Conservation (phyloP, 2,113 vertebrate species). For the Urocitellus parryii region DNA sequence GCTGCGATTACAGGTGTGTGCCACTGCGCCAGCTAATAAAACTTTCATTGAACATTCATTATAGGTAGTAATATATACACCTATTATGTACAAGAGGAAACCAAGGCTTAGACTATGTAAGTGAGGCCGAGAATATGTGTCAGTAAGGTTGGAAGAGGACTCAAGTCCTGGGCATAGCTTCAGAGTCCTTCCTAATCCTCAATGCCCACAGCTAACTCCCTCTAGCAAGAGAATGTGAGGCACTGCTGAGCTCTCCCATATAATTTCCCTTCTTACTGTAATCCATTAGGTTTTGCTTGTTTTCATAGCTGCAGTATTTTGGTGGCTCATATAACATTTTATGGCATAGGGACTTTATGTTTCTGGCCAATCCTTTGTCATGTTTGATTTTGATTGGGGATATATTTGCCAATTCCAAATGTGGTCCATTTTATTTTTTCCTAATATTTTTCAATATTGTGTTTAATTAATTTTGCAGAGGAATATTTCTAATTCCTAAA, state of each 20-base stretch:
- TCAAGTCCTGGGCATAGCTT: fast-evolving
- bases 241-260: fast-evolving
- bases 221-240: background rate
- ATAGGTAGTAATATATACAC: background rate
- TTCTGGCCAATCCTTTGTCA: background rate
- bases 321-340: background rate
- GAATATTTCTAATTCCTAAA: background rate
- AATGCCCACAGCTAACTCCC: too few species aligned
- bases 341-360: background rate
- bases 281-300: background rate
- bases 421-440: background rate
- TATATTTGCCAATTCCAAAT: background rate
- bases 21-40: background rate
- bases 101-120: background rate
- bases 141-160: background rate
- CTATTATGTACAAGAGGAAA: background rate
- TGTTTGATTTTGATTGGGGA: background rate
- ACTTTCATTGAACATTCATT: background rate
- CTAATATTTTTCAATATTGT: background rate
- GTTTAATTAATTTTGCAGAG: background rate
- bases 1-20: too few species aligned
- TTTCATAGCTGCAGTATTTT: background rate
- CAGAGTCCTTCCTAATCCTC: fast-evolving
- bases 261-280: background rate
- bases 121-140: too few species aligned